Evolutionary conservation across 2,113 vertebrate species (phyloP), one percentile per base, ranked within the genome.

Genomic region (Anoplopoma fimbria): DNA sequence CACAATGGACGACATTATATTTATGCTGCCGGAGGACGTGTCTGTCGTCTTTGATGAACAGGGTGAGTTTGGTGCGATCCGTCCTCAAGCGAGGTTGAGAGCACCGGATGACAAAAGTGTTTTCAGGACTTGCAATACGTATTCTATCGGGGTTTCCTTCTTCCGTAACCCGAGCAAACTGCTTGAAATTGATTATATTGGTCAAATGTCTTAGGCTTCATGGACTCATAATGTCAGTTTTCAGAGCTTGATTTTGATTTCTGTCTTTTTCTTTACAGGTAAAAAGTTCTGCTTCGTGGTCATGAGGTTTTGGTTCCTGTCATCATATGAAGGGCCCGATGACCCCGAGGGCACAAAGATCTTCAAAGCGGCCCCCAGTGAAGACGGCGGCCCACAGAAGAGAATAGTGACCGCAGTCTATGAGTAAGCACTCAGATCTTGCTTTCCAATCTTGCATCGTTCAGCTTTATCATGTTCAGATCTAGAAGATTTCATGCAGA

Each of bases 381-480:
- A 31, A 45, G 89, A 92, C 0, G 73, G 80, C 1, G 5, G 12
- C 45, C 68, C 82, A 0, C 68, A 74, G 60, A 92, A 81, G 85
- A 93, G 88, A 84, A 83, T 93, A 21, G 85, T 79, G 13, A 94
- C 93, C 0, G 93, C 93, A 0, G 92, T 93, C 17, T 91, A 93
- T 17, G 91, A 94, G 93, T 94, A 77, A 88, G 92, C 10, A 4
- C 42, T 40, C 36, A 36, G 8, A 36, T 36, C 34, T 12, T 40
- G 10, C 40, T 40, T 0, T 36, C 34, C 1, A 0, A 34, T 34
- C 38, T 40, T 40, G 38, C 9, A 40, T 70, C 29, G 6, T 14
- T 77, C 38, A n/a, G 53, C 33, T 72, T 40, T 25, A 9, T 67
- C 67, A 62, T 67, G 33, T 68, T 64, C 31, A 68, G 7, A 72